phyloP scores from a whole-genome alignment of 2,797 vertebrate species.

The Crocidura indochinensis region DNA sequence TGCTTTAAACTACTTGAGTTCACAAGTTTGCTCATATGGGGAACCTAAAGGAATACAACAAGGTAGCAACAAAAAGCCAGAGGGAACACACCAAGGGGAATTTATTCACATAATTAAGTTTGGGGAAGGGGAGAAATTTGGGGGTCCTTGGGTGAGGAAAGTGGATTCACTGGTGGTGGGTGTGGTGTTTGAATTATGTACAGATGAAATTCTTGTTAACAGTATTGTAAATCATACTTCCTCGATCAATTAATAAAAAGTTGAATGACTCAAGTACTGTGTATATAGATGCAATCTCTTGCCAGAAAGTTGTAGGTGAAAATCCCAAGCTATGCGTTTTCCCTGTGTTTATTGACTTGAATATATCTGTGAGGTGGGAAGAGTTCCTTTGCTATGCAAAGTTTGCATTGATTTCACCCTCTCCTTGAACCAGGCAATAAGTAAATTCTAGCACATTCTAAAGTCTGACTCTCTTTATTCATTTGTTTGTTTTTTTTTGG shows the following conservation, averaged over 20 bases:
- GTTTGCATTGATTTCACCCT: not conserved
- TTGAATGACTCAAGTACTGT: not conserved
- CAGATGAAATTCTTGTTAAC: too few species aligned
- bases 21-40: not conserved
- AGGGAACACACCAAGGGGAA: too few species aligned
- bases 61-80: too few species aligned
- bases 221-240: too few species aligned
- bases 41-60: too few species aligned
- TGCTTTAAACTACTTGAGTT: not conserved
- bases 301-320: constrained; percentile 19
- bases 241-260: too few species aligned
- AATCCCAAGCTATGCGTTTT: constrained; percentile 17
- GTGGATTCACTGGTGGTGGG: too few species aligned
- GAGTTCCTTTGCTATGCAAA: not conserved
- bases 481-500: too few species aligned
- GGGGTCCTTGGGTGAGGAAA: too few species aligned
- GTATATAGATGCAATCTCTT: constrained; percentile 12
- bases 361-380: not conserved
- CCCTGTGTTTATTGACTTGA: not conserved
- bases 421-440: not conserved
- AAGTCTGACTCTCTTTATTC: not conserved
- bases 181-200: too few species aligned
- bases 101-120: too few species aligned
- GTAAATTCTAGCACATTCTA: not conserved
- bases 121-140: too few species aligned